Evolutionary conservation across 2,113 vertebrate species (phyloP).

Genomic region (Apodemus speciosus): DNA sequence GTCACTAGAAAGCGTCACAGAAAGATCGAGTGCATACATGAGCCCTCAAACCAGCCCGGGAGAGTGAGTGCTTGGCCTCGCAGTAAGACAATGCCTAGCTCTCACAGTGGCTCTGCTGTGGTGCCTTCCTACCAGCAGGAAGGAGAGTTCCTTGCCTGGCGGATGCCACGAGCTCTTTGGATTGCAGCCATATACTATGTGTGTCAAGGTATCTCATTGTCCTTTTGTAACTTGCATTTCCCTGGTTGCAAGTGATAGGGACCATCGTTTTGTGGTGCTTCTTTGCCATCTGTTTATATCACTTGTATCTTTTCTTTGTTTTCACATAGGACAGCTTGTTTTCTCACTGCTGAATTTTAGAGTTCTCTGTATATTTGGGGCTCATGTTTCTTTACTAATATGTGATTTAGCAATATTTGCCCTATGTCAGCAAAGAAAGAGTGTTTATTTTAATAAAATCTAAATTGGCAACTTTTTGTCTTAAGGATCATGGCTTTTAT

Average conservation of each 20-base stretch:
- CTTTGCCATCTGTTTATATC: conserved; percentile 11
- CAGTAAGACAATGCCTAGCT: not conserved
- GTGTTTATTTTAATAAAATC: conserved; percentile 31
- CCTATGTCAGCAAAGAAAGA: not conserved
- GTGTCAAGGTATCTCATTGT: not conserved
- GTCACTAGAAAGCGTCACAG: not conserved
- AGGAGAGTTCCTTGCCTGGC: not conserved
- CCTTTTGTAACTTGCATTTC: conserved; percentile 42
- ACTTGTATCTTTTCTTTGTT: not conserved
- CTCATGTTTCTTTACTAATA: not conserved
- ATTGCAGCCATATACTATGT: not conserved
- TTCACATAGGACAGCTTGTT: not conserved
- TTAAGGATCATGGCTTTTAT: not conserved
- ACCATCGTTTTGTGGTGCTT: not conserved
- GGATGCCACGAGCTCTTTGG: not conserved
- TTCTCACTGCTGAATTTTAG: conserved; percentile 23
- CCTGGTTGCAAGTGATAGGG: not conserved
- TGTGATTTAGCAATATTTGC: conserved; percentile 29
- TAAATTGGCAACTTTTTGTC: not conserved
- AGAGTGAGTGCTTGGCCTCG: not conserved
- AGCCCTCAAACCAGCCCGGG: not conserved
- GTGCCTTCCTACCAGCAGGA: not conserved
- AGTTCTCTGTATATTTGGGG: conserved; percentile 28
- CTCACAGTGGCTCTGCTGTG: not conserved
- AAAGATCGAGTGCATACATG: not conserved